Evolutionary conservation across 1,140 invertebrate genomes (phyloP).

Genomic region (Yoshiicerus persimilis): DNA sequence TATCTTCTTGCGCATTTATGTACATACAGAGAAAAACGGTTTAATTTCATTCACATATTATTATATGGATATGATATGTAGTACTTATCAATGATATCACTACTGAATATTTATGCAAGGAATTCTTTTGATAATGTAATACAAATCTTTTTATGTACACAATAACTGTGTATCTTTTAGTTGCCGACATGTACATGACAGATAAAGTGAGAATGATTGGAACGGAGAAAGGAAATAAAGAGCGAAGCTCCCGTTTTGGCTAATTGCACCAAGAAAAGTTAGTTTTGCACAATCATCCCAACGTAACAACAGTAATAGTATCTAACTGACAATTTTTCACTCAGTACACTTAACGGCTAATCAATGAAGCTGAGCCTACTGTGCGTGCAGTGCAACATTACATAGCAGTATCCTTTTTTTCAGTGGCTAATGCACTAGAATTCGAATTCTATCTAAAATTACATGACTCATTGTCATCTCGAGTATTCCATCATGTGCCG

Average conservation of each 20-base stretch:
- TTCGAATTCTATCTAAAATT: background rate
- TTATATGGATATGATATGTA: too few species aligned
- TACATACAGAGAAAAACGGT: too few species aligned
- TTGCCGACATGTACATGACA: too few species aligned
- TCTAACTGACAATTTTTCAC: background rate
- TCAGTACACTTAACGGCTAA: background rate
- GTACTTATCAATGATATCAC: too few species aligned
- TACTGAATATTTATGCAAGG: too few species aligned
- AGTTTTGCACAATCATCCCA: background rate
- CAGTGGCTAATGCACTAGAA: background rate
- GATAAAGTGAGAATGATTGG: background rate
- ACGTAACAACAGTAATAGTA: background rate
- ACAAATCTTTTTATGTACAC: too few species aligned
- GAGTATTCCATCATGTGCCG: background rate
- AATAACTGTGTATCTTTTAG: background rate
- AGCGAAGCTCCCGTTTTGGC: background rate
- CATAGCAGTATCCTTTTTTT: background rate
- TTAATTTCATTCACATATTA: too few species aligned
- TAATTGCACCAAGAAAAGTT: background rate
- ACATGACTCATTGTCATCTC: background rate
- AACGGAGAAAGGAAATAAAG: background rate
- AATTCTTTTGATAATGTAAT: too few species aligned
- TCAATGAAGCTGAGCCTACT: background rate
- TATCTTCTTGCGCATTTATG: too few species aligned
- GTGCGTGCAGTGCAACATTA: background rate